phyloP scores from a whole-genome alignment of 2,797 vertebrate species.

The Gallinago stenura region DNA sequence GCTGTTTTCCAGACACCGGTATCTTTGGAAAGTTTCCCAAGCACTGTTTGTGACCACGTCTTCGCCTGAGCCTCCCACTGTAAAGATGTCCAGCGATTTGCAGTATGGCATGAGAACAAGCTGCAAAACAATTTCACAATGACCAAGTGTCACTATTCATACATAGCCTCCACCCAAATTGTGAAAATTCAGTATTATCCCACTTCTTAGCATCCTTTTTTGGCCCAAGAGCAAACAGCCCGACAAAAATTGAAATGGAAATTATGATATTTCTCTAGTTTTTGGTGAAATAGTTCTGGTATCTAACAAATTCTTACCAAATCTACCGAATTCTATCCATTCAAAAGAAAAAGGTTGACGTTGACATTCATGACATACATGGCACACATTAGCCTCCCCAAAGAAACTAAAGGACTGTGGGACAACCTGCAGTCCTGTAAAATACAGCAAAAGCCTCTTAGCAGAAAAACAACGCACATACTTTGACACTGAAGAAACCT shows the following conservation, averaged over 20 bases:
- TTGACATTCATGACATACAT: background rate
- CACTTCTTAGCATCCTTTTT: background rate
- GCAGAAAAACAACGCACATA: background rate
- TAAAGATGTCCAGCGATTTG: conserved; percentile 94
- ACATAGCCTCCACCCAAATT: background rate
- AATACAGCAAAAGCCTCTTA: background rate
- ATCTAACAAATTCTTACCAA: background rate
- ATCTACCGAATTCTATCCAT: background rate
- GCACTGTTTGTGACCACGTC: conserved; percentile 82
- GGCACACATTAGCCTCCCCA: background rate
- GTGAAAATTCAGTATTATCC: background rate
- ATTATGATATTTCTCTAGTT: background rate
- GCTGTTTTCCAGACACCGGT: conserved; percentile 95
- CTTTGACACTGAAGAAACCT: background rate
- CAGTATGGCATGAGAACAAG: conserved; percentile 97
- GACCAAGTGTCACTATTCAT: background rate
- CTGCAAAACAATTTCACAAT: conserved; percentile 73
- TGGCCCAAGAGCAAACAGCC: background rate
- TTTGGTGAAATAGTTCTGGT: background rate
- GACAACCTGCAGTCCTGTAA: background rate
- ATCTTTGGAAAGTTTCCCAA: conserved; percentile 95
- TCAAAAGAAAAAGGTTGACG: background rate
- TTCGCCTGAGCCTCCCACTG: conserved; percentile 83
- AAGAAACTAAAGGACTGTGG: background rate
- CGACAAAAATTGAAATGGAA: background rate